phyloP scores from a whole-genome alignment of 2,888 invertebrate genomes.

The Polydrusus tereticollis region DNA sequence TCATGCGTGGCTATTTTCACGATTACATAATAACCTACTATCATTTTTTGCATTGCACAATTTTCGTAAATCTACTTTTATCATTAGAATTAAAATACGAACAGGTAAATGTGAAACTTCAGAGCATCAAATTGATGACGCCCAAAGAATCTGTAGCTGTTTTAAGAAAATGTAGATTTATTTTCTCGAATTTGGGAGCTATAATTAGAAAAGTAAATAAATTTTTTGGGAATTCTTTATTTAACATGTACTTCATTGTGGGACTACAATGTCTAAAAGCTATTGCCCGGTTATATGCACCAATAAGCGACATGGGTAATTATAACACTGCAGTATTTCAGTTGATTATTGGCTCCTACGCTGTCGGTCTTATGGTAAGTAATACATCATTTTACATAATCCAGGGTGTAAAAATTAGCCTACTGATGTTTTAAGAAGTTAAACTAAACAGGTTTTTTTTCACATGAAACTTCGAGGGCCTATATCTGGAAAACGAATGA shows the following conservation, averaged over 20 bases:
- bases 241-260: not conserved
- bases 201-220: not conserved
- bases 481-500: no score
- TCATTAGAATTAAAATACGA: constrained; percentile 2
- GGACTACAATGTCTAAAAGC: constrained; percentile 2
- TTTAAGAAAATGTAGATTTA: constrained; percentile 1
- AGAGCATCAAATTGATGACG: not conserved
- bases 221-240: constrained; percentile 4
- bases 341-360: not conserved
- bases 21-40: not conserved
- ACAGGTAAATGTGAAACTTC: not conserved
- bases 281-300: not conserved
- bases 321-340: not conserved
- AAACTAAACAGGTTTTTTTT: no score
- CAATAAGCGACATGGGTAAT: not conserved
- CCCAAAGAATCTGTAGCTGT: not conserved
- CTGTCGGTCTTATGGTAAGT: constrained; percentile 7
- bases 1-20: not conserved
- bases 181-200: not conserved
- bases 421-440: no score
- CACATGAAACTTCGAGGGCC: no score
- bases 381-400: no score
- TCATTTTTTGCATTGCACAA: not conserved
- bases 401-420: no score
- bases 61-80: constrained; percentile 1